Percentiles rank a stretch among this genome's conserved stretches.
These are phyloP conservation scores for Sebastes steindachneri DNA, from an alignment of 2,797 vertebrate genomes.

Conservation along the genomic window DNA sequence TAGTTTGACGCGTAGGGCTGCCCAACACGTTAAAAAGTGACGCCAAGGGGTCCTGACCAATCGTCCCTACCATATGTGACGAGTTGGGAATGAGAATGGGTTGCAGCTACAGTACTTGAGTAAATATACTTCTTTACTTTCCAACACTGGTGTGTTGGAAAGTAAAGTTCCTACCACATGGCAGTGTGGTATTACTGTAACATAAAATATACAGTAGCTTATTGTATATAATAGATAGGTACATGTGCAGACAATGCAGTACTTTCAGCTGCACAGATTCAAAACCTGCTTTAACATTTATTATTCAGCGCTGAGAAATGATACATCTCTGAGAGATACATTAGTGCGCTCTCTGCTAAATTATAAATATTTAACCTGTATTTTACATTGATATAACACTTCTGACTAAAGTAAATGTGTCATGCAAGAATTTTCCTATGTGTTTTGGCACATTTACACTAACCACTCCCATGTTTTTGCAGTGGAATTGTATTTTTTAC, in stretches of 20 bases:
- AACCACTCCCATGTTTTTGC: neutral
- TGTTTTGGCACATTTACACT: neutral
- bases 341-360: conserved; percentile 46
- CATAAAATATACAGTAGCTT: conserved; percentile 10
- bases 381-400: conserved; percentile 18
- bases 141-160: too few relatives aligned
- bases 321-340: conserved; percentile 66
- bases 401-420: conserved; percentile 14
- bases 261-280: conserved; percentile 49
- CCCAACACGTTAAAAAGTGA: neutral
- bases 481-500: neutral
- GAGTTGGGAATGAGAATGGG: neutral
- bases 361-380: conserved; percentile 61
- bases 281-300: conserved; percentile 61
- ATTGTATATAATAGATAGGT: conserved; percentile 1
- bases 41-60: neutral
- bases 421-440: neutral
- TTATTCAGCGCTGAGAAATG: conserved; percentile 71
- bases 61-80: neutral
- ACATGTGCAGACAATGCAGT: neutral
- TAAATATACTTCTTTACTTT: neutral
- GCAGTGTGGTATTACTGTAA: neutral
- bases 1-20: neutral
- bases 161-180: too few relatives aligned
- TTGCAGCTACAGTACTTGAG: neutral